Percentiles rank a stretch among this genome's conserved stretches.
These are phyloP conservation scores for Noctua fimbriata DNA, from an alignment of 2,888 invertebrate genomes.

Conservation along the genomic window DNA sequence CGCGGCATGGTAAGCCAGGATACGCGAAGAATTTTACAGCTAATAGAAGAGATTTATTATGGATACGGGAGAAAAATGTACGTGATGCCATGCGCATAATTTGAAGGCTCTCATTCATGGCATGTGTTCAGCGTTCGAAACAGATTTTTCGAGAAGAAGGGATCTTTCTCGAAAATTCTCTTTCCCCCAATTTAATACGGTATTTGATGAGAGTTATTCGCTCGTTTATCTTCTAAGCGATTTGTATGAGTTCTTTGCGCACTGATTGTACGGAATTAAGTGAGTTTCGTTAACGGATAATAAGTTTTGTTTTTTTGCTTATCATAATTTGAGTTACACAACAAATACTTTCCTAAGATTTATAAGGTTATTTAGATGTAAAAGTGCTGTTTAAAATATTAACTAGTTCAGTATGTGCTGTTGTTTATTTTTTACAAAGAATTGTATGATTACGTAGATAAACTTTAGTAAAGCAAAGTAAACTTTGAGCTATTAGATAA, in stretches of 20 bases:
- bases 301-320: background rate
- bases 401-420: background rate
- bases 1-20: background rate
- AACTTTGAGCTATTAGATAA: background rate
- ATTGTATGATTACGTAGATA: background rate
- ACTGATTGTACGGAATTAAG: conserved; percentile 12
- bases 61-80: conserved; percentile 35
- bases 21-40: conserved; percentile 16
- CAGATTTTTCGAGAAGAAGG: background rate
- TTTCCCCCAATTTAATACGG: conserved; percentile 10
- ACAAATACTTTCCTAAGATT: background rate
- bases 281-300: conserved; percentile 1
- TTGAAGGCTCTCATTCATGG: conserved; percentile 44
- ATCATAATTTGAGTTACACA: background rate
- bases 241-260: conserved; percentile 33
- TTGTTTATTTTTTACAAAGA: background rate
- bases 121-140: conserved; percentile 18
- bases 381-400: background rate
- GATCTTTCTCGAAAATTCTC: conserved; percentile 15
- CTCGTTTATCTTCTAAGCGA: conserved; percentile 37
- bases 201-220: conserved; percentile 35
- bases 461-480: background rate
- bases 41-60: conserved; percentile 36
- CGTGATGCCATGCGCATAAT: conserved; percentile 49
- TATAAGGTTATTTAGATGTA: too few species aligned